phyloP scores from a whole-genome alignment of 2,113 vertebrate species.

The Passerina amoena region DNA sequence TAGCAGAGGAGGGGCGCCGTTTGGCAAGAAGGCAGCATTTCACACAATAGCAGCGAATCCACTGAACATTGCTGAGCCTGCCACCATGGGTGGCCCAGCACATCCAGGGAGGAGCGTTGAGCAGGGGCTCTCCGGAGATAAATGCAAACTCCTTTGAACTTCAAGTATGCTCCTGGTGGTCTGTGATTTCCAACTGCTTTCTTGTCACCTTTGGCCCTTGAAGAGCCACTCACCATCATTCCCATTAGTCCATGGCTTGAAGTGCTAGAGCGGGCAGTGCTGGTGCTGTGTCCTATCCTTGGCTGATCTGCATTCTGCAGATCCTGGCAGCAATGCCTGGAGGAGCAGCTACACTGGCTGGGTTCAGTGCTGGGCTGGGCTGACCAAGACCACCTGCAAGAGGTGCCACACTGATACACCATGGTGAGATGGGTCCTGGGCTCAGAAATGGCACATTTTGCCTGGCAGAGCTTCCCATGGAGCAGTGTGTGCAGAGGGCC shows the following conservation, averaged over 20 bases:
- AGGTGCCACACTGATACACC: not conserved
- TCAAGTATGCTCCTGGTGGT: not conserved
- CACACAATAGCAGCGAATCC: not conserved
- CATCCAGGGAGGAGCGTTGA: not conserved
- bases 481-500: not conserved
- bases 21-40: conserved; percentile 32
- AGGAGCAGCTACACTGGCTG: fast-evolving
- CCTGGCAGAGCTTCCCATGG: fast-evolving
- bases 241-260: not conserved
- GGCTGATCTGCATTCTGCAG: not conserved
- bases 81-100: not conserved
- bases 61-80: not conserved
- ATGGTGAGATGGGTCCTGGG: not conserved
- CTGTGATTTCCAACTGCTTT: not conserved
- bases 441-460: not conserved
- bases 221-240: not conserved
- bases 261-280: not conserved
- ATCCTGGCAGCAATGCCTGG: fast-evolving
- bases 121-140: not conserved
- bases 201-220: not conserved
- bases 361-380: not conserved
- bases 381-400: not conserved
- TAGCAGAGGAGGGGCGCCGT: conserved; percentile 32
- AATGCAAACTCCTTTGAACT: not conserved
- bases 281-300: not conserved